Conservation (phyloP, 2,888 invertebrate genomes). For the Eilema depressum region DNA sequence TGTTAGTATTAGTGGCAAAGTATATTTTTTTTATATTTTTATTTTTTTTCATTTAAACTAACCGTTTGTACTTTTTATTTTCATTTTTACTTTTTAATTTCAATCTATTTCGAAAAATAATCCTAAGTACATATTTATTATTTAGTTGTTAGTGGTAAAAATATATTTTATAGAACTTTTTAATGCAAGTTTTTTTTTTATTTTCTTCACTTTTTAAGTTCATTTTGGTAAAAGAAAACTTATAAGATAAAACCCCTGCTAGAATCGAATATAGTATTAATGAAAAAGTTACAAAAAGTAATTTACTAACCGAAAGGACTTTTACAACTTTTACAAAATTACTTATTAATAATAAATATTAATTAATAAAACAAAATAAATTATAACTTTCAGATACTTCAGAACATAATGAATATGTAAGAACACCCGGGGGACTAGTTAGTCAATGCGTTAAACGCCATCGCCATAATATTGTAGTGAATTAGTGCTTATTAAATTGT, state of each 20-base stretch:
- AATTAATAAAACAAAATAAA: conserved; percentile 8
- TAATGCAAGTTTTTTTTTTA: no score
- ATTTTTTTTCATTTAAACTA: no score
- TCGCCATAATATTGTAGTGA: conserved; percentile 37
- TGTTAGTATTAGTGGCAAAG: no score
- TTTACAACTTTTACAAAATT: not conserved
- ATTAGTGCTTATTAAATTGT: conserved; percentile 51
- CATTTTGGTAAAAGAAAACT: not conserved
- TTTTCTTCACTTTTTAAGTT: no score
- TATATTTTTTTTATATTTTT: no score
- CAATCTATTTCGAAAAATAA: no score
- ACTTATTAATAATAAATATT: not conserved
- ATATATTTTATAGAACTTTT: no score
- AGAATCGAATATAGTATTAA: not conserved
- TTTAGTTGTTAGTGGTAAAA: no score
- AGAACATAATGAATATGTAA: conserved; percentile 65
- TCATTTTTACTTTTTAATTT: no score
- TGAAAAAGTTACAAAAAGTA: not conserved
- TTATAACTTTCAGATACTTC: conserved; percentile 60
- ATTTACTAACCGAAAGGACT: conserved; percentile 5
- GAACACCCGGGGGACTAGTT: conserved; percentile 42
- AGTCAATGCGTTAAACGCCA: conserved; percentile 30
- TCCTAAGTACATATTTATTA: no score
- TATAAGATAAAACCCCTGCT: not conserved
- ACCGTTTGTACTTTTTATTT: no score